Conservation (phyloP, 2,888 invertebrate species). For the Sphaerophoria taeniata region DNA sequence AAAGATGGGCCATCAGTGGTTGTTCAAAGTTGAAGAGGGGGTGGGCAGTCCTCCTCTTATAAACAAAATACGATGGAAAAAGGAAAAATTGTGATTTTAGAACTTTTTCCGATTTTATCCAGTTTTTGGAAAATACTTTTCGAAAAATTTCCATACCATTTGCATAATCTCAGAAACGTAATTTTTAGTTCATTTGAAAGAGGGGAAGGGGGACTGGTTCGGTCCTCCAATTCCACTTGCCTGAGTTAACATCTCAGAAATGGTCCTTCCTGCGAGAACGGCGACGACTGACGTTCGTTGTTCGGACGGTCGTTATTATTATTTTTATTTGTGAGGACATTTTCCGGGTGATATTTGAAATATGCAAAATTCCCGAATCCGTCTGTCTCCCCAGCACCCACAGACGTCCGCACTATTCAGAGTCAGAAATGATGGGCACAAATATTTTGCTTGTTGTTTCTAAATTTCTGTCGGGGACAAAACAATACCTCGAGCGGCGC, state of each 20-base stretch:
- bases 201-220: constrained; percentile 8
- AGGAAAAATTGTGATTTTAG: constrained; percentile 51
- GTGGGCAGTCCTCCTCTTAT: constrained; percentile 6
- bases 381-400: constrained; percentile 29
- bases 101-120: constrained; percentile 50
- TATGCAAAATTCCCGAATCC: constrained; percentile 62
- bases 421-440: constrained; percentile 37
- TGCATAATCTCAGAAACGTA: constrained; percentile 73
- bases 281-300: too few relatives aligned
- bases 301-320: constrained; percentile 56
- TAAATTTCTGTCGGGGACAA: constrained; percentile 22
- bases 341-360: constrained; percentile 74
- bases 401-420: not conserved
- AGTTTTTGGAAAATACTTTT: constrained; percentile 65
- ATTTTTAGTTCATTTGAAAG: constrained; percentile 69
- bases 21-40: not conserved
- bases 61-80: not conserved
- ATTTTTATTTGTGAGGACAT: constrained; percentile 67
- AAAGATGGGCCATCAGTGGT: constrained; percentile 8
- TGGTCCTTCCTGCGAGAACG: constrained; percentile 28
- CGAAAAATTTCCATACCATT: constrained; percentile 68
- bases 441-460: constrained; percentile 30
- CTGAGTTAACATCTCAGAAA: constrained; percentile 35
- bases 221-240: constrained; percentile 11
- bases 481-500: constrained; percentile 23